phyloP scores from a whole-genome alignment of 2,888 invertebrate genomes.

The Catocala fraxini region DNA sequence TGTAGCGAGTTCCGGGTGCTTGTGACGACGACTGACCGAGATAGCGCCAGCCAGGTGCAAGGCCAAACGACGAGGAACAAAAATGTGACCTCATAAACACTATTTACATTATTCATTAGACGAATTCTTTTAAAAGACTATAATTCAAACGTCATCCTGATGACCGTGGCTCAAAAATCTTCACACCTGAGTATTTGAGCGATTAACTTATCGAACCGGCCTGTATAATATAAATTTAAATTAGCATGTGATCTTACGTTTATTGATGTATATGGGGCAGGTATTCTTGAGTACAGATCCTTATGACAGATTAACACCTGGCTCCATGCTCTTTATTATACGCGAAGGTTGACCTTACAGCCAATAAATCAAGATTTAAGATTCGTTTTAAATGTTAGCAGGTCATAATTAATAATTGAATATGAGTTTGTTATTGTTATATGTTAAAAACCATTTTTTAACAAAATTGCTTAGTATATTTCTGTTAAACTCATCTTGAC shows the following conservation, averaged over 20 bases:
- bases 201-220: conserved; percentile 29
- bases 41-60: conserved; percentile 68
- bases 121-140: conserved; percentile 41
- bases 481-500: too few relatives aligned
- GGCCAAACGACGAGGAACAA: conserved; percentile 57
- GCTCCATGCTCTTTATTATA: conserved; percentile 31
- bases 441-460: too few relatives aligned
- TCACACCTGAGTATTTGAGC: conserved; percentile 63
- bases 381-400: conserved; percentile 20
- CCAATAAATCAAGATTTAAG: conserved; percentile 28
- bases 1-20: conserved; percentile 59
- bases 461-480: too few relatives aligned
- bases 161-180: conserved; percentile 48
- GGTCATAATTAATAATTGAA: conserved; percentile 1
- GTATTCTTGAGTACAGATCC: conserved; percentile 37
- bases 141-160: conserved; percentile 42
- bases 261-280: conserved; percentile 31
- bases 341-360: conserved; percentile 32
- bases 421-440: neutral
- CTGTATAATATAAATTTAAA: conserved; percentile 43
- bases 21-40: conserved; percentile 58
- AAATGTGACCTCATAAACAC: conserved; percentile 64
- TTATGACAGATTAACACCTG: conserved; percentile 47
- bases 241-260: conserved; percentile 32
- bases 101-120: conserved; percentile 62